These are phyloP conservation scores for Helogale parvula DNA, from an alignment of 2,113 vertebrate species.

Conservation along the genomic window DNA sequence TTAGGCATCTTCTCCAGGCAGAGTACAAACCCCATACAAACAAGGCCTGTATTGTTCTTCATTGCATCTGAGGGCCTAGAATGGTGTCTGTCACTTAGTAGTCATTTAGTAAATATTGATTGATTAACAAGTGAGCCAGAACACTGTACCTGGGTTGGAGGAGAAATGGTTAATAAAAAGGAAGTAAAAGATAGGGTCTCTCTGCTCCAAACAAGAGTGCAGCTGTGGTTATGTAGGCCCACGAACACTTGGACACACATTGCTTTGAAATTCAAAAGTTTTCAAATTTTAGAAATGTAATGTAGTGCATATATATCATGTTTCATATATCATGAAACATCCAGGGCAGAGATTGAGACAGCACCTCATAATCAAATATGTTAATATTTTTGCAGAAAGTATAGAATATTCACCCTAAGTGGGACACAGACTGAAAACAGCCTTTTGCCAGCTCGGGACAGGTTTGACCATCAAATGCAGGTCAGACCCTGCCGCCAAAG, in stretches of 20 bases:
- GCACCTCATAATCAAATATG: background rate
- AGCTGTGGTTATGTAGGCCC: background rate
- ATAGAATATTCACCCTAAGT: background rate
- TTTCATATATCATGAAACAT: background rate
- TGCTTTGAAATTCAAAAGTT: background rate
- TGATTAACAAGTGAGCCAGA: background rate
- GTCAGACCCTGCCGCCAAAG: background rate
- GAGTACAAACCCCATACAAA: background rate
- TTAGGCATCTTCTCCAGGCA: background rate
- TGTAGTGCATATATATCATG: background rate
- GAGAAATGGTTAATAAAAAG: background rate
- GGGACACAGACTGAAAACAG: background rate
- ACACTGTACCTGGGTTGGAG: background rate
- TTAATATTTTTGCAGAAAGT: constrained; percentile 21
- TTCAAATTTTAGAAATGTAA: constrained; percentile 22
- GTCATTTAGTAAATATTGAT: background rate
- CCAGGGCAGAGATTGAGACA: background rate
- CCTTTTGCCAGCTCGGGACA: background rate
- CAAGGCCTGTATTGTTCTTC: background rate
- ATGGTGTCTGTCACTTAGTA: background rate
- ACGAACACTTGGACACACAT: background rate
- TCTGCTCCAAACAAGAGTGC: background rate
- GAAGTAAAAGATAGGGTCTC: background rate
- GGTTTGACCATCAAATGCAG: background rate
- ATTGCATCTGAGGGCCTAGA: background rate